Evolutionary conservation across 2,113 vertebrate species (phyloP).

Genomic region (Anolis carolinensis): DNA sequence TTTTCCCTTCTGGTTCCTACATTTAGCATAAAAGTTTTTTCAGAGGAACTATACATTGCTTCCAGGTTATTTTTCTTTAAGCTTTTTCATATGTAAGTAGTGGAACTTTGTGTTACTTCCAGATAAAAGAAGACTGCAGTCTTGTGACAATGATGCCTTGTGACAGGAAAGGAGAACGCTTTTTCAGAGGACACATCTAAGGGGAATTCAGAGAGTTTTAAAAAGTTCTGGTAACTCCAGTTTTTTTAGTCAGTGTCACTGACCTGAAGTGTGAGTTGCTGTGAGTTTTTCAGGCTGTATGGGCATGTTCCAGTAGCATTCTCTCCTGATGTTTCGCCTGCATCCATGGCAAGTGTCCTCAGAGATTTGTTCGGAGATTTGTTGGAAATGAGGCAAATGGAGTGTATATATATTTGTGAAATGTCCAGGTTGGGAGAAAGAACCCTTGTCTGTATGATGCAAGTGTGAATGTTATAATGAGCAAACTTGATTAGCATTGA

Average conservation of each 20-base stretch:
- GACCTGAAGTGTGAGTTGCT: background rate
- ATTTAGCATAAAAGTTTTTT: background rate
- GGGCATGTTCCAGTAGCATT: no score
- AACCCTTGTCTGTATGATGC: no score
- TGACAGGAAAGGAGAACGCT: background rate
- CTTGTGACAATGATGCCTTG: background rate
- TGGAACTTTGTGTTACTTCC: background rate
- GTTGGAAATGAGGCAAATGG: no score
- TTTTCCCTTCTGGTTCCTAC: background rate
- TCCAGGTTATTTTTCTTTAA: background rate
- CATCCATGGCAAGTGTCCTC: no score
- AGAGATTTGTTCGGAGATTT: no score
- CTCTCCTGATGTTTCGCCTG: no score
- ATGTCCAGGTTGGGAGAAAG: no score
- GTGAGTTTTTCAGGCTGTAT: no score
- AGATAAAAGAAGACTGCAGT: background rate
- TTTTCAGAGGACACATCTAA: background rate
- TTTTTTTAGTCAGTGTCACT: background rate
- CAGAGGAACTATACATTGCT: background rate
- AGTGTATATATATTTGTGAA: no score
- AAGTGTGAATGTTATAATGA: no score
- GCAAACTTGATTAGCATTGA: no score
- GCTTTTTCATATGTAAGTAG: background rate
- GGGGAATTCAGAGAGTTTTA: background rate
- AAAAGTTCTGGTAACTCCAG: background rate